Percentiles rank a stretch among this genome's conserved stretches.
These are phyloP conservation scores for Brachypalpus laphriformis DNA, from an alignment of 2,888 invertebrate species.

Conservation along the genomic window DNA sequence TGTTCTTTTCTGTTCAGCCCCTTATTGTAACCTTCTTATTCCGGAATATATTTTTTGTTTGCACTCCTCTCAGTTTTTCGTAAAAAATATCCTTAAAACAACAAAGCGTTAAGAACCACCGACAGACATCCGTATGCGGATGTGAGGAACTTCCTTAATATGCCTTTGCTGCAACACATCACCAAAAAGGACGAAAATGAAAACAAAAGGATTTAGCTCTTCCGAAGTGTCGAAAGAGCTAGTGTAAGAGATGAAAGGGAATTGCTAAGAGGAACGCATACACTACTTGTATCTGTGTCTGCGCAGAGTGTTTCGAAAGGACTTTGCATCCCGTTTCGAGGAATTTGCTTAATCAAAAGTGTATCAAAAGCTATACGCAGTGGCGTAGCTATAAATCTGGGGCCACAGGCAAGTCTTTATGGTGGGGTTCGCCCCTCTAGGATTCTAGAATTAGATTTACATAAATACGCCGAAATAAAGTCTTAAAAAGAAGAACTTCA, in stretches of 20 bases:
- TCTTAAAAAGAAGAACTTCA: too few species aligned
- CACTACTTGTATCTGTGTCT: background rate
- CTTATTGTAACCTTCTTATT: slow-evolving; percentile 23
- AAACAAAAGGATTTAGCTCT: slow-evolving; percentile 1
- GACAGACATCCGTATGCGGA: background rate
- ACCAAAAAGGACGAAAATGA: background rate
- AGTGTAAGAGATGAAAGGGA: background rate
- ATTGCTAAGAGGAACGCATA: background rate
- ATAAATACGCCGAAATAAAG: too few species aligned
- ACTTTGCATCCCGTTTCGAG: background rate
- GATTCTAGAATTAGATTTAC: too few species aligned
- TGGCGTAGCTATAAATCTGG: too few species aligned
- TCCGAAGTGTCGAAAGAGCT: background rate
- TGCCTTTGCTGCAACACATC: background rate
- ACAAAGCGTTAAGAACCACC: slow-evolving; percentile 39
- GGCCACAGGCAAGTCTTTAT: too few species aligned
- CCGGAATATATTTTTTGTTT: background rate
- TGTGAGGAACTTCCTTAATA: background rate
- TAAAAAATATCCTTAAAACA: slow-evolving; percentile 4
- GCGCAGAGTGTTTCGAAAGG: background rate
- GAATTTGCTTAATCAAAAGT: background rate
- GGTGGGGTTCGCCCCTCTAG: too few species aligned
- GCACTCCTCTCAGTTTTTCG: background rate
- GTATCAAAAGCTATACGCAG: too few species aligned
- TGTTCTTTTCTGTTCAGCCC: slow-evolving; percentile 29